Conservation (phyloP, 2,113 vertebrate genomes). For the Hirundichthys speculiger region DNA sequence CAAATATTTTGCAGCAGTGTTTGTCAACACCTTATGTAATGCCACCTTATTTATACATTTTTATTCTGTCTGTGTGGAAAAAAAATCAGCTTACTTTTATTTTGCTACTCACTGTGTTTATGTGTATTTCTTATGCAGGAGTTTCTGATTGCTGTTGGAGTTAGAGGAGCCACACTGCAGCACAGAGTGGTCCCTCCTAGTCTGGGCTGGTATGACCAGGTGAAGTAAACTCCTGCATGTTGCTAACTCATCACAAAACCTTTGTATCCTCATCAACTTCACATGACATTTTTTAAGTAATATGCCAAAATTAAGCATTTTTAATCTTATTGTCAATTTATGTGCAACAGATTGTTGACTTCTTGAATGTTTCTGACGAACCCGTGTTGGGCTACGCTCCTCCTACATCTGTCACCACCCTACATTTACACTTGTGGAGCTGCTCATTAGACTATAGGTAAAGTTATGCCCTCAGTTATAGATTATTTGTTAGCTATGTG, state of each 20-base stretch:
- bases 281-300: background rate
- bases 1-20: too few relatives aligned
- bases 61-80: too few relatives aligned
- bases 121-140: slow-evolving; percentile 79
- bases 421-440: slow-evolving; percentile 96
- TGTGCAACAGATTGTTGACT: slow-evolving; percentile 89
- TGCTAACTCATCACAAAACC: background rate
- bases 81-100: background rate
- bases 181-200: slow-evolving; percentile 89
- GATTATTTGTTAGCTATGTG: background rate
- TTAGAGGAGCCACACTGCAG: slow-evolving; percentile 92
- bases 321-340: slow-evolving; percentile 1
- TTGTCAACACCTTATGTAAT: too few relatives aligned
- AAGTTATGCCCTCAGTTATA: background rate
- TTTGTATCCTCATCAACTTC: background rate
- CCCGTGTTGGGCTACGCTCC: slow-evolving; percentile 96
- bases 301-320: background rate
- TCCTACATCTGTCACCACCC: slow-evolving; percentile 90
- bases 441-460: slow-evolving; percentile 97
- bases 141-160: slow-evolving; percentile 91
- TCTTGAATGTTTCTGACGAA: slow-evolving; percentile 95
- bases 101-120: background rate
- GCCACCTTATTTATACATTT: too few relatives aligned
- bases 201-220: slow-evolving; percentile 97
- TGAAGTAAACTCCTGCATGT: slow-evolving; percentile 51